phyloP scores from a whole-genome alignment of 2,113 vertebrate genomes.

The Chlamydotis undulata region DNA sequence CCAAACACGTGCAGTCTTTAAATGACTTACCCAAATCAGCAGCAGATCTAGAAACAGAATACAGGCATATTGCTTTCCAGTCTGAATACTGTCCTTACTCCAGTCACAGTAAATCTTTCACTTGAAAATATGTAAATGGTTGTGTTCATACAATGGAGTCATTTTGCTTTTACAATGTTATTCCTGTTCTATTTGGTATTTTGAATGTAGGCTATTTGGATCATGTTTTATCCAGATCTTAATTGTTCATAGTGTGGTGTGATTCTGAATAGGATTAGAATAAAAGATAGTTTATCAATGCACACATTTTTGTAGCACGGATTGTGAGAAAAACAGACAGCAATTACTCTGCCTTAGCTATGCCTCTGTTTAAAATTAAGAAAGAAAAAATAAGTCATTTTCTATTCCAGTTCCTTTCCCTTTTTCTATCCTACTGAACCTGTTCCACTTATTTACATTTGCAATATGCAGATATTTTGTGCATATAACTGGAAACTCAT shows the following conservation, averaged over 20 bases:
- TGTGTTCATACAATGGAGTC: not conserved
- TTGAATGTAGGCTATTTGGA: not conserved
- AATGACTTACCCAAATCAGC: not conserved
- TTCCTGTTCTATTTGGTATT: not conserved
- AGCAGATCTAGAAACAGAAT: not conserved
- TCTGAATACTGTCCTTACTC: not conserved
- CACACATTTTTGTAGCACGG: not conserved
- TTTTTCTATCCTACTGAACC: not conserved
- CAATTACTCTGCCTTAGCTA: not conserved
- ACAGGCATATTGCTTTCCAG: not conserved
- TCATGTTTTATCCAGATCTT: fast-evolving
- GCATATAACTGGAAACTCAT: not conserved
- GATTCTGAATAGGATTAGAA: not conserved
- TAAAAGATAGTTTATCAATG: not conserved
- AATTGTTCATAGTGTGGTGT: not conserved
- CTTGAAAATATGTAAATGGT: not conserved
- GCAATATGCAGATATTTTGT: not conserved
- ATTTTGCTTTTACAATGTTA: not conserved
- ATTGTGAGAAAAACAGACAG: not conserved
- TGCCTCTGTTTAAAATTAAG: not conserved
- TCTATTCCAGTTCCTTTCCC: not conserved
- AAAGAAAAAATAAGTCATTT: not conserved
- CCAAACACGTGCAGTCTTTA: not conserved
- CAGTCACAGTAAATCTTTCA: not conserved
- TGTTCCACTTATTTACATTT: not conserved